phyloP scores from a whole-genome alignment of 2,113 vertebrate species.

The Perognathus longimembris region DNA sequence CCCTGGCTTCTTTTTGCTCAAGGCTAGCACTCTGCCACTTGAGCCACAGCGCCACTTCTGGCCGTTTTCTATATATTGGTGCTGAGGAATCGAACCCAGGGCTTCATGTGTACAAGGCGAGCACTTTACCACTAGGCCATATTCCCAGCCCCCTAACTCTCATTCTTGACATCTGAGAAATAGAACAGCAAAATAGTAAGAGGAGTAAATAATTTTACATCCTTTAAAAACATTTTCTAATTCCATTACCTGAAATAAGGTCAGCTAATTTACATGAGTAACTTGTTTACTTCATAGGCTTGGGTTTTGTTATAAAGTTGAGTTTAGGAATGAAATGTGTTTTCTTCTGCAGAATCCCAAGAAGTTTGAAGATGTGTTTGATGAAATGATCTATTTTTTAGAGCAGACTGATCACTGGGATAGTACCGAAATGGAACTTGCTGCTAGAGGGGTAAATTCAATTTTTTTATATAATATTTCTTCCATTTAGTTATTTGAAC shows the following conservation, averaged over 20 bases:
- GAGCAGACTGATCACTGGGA: slow-evolving; percentile 95
- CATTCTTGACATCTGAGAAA: background rate
- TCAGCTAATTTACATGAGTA: background rate
- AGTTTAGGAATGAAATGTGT: slow-evolving; percentile 58
- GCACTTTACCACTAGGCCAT: too few relatives aligned
- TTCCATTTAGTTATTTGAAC: slow-evolving; percentile 28
- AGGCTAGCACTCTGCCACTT: too few relatives aligned
- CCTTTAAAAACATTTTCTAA: slow-evolving; percentile 31
- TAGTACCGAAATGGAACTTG: slow-evolving; percentile 94
- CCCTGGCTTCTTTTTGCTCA: too few relatives aligned
- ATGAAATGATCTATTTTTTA: slow-evolving; percentile 96
- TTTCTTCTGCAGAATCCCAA: slow-evolving; percentile 91
- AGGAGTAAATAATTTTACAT: background rate
- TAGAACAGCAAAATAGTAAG: background rate
- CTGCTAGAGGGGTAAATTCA: slow-evolving; percentile 92
- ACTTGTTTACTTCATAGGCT: slow-evolving; percentile 14
- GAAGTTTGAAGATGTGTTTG: slow-evolving; percentile 97
- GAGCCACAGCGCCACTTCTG: too few relatives aligned
- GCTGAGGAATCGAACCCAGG: too few relatives aligned
- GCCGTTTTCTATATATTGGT: too few relatives aligned
- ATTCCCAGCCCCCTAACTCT: too few relatives aligned
- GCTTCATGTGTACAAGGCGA: too few relatives aligned
- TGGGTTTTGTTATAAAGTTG: slow-evolving; percentile 8
- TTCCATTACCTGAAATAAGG: slow-evolving; percentile 26
- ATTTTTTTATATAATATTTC: slow-evolving; percentile 14